Conservation (phyloP, 1,140 invertebrate genomes). For the Araneus ventricosus region DNA sequence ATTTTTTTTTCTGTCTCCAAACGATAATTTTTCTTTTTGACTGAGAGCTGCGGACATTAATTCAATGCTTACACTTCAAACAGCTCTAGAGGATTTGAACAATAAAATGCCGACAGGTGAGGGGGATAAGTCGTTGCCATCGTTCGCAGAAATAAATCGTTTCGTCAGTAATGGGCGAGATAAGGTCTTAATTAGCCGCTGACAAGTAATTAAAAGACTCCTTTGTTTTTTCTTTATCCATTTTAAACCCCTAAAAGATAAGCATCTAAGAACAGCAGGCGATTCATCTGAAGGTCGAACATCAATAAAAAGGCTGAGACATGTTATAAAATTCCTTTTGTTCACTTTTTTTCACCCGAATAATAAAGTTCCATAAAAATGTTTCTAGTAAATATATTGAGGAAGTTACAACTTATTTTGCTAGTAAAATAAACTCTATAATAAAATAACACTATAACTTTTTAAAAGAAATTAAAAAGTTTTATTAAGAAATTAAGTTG, state of each 20-base stretch:
- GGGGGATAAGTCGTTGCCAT: neutral
- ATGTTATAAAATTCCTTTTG: neutral
- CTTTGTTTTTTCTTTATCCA: neutral
- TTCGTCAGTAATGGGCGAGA: neutral
- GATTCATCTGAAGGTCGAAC: neutral
- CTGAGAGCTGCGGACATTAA: neutral
- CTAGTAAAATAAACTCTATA: too few relatives aligned
- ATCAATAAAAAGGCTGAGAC: conserved; percentile 16
- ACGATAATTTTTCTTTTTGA: conserved; percentile 14
- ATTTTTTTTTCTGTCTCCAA: conserved; percentile 17
- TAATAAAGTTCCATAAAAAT: too few relatives aligned
- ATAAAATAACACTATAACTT: too few relatives aligned
- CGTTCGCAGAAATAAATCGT: conserved; percentile 19
- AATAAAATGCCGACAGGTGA: neutral
- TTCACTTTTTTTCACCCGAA: neutral
- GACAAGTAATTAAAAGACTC: conserved; percentile 50
- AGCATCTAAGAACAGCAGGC: neutral
- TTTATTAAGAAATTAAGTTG: too few relatives aligned
- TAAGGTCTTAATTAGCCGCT: conserved; percentile 62
- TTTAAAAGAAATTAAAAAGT: too few relatives aligned
- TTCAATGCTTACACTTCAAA: neutral
- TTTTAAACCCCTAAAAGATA: neutral
- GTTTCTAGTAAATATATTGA: too few relatives aligned
- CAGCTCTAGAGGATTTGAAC: neutral
- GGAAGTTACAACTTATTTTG: too few relatives aligned